Percentiles rank a stretch among this genome's conserved stretches.
Conservation (phyloP, 2,113 vertebrate species). For the Heterotilapia buettikoferi region DNA sequence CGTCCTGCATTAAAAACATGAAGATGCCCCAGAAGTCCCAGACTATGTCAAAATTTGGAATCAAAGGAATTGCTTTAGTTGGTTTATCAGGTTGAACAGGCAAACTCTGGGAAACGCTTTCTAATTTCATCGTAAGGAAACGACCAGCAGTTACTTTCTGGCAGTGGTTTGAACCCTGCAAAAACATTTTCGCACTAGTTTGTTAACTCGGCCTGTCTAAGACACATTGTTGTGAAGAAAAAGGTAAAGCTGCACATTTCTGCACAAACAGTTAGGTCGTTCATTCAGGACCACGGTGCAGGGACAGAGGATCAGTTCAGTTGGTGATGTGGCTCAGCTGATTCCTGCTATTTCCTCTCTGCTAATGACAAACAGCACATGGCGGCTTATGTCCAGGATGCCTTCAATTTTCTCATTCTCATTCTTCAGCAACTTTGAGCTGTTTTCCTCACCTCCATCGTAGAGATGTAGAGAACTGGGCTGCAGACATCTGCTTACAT, state of each 20-base stretch:
- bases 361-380: neutral
- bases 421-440: neutral
- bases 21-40: neutral
- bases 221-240: neutral
- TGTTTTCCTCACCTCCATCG: neutral
- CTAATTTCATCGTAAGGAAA: neutral
- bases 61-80: accelerated
- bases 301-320: neutral
- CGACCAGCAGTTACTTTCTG: neutral
- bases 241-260: neutral
- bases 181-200: neutral
- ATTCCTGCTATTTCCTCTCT: neutral
- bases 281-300: neutral
- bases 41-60: neutral
- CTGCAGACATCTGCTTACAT: neutral
- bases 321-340: neutral
- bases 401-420: neutral
- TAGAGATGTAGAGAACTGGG: neutral
- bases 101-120: neutral
- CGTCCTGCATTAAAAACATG: no score
- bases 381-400: neutral
- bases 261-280: neutral
- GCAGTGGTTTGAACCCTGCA: neutral
- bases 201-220: neutral
- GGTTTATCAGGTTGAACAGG: neutral